Percentiles rank a stretch among this genome's conserved stretches.
phyloP scores from a whole-genome alignment of 53 echinoderm and acorn worm species.

The Paracentrotus lividus region DNA sequence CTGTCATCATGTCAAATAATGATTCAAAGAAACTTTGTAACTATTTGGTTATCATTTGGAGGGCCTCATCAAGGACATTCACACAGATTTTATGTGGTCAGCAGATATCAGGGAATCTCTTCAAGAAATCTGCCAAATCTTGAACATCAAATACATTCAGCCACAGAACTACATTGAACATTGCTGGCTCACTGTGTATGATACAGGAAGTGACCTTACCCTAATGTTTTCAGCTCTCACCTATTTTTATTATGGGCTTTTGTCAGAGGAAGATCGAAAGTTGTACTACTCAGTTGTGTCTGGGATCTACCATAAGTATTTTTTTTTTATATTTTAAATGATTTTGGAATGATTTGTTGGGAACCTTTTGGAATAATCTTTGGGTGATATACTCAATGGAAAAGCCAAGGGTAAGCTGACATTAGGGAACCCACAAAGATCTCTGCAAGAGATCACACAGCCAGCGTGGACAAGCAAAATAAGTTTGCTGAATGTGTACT shows the following conservation, averaged over 20 bases:
- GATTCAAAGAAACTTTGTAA: neutral
- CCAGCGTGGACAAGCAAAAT: too few species aligned
- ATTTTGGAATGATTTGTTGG: too few species aligned
- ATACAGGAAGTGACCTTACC: slow-evolving; percentile 12
- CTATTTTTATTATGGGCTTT: neutral
- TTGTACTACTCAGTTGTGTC: too few species aligned
- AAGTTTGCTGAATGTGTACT: too few species aligned
- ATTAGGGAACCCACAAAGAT: too few species aligned
- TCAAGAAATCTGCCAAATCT: slow-evolving; percentile 16
- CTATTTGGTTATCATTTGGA: neutral
- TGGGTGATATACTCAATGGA: too few species aligned
- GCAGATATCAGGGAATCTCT: slow-evolving; percentile 1
- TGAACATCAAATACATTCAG: neutral
- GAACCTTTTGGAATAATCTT: too few species aligned
- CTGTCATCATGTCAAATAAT: neutral
- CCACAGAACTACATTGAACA: slow-evolving; percentile 7
- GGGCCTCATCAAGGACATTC: slow-evolving; percentile 17
- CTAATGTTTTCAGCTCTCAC: neutral
- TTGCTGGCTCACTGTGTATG: neutral
- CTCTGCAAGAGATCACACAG: too few species aligned
- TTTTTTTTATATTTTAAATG: too few species aligned
- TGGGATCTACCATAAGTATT: too few species aligned
- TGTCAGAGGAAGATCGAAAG: too few species aligned
- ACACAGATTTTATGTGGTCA: slow-evolving; percentile 11
- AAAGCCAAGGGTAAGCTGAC: too few species aligned